phyloP scores from a whole-genome alignment of 2,888 invertebrate species.

The Luffia ferchaultella region DNA sequence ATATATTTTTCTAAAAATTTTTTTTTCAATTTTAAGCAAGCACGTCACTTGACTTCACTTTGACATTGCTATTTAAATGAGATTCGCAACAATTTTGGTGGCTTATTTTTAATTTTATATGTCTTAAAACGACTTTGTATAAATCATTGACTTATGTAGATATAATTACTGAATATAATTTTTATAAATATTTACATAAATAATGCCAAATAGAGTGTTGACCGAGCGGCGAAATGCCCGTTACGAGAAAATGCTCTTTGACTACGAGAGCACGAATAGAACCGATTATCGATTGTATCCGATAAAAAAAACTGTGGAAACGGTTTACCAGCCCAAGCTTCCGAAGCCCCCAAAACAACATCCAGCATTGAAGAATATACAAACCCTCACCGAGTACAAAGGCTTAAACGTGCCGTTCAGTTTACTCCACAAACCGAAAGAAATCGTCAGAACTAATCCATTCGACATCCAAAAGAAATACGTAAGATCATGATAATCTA shows the following conservation, averaged over 20 bases:
- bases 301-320: constrained; percentile 17
- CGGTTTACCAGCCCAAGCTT: constrained; percentile 20
- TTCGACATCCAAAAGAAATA: constrained; percentile 20
- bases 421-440: constrained; percentile 24
- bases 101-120: too few relatives aligned
- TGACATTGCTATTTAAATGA: too few relatives aligned
- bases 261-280: constrained; percentile 25
- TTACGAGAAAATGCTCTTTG: constrained; percentile 24
- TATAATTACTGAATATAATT: too few relatives aligned
- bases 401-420: constrained; percentile 23
- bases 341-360: constrained; percentile 9
- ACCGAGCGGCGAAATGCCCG: constrained; percentile 3
- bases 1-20: too few relatives aligned
- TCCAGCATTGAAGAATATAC: constrained; percentile 25
- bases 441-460: constrained; percentile 26
- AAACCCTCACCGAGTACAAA: constrained; percentile 29
- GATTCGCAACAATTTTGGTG: too few relatives aligned
- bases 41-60: too few relatives aligned
- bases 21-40: too few relatives aligned
- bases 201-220: not conserved
- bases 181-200: too few relatives aligned
- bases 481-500: too few relatives aligned
- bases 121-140: too few relatives aligned
- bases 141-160: too few relatives aligned
- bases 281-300: constrained; percentile 23